phyloP scores from a whole-genome alignment of 2,113 vertebrate genomes.

The Balaeniceps rex region DNA sequence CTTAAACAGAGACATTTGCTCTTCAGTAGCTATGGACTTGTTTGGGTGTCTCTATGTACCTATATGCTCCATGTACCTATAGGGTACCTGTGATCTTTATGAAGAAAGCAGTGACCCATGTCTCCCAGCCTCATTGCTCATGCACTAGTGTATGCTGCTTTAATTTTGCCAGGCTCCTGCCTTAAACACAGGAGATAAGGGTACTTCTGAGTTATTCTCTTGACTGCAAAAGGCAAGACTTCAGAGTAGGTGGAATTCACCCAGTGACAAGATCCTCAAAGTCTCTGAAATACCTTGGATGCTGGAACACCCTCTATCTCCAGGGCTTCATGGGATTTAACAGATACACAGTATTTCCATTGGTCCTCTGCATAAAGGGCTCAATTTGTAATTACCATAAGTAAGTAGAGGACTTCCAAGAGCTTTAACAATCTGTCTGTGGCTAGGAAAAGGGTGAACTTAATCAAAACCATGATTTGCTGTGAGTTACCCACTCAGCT shows the following conservation, averaged over 20 bases:
- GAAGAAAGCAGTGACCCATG: not conserved
- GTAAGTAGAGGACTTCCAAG: not conserved
- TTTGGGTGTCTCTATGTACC: not conserved
- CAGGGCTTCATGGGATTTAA: not conserved
- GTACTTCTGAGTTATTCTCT: not conserved
- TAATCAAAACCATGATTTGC: not conserved
- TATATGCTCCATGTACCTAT: rapidly evolving
- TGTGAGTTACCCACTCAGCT: not conserved
- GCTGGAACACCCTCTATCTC: not conserved
- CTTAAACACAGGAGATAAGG: not conserved
- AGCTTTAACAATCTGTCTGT: not conserved
- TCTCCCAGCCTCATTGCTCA: not conserved
- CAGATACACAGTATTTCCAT: not conserved
- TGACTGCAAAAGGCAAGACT: not conserved
- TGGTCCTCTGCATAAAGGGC: not conserved
- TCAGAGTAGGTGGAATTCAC: not conserved
- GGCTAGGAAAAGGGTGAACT: not conserved
- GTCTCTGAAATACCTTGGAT: not conserved
- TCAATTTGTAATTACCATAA: not conserved
- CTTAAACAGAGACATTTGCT: not conserved
- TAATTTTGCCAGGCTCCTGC: not conserved
- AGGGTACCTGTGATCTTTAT: not conserved
- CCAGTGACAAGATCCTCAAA: not conserved
- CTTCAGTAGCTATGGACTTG: not conserved
- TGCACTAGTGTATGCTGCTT: not conserved